These are phyloP conservation scores for Heterodera filipjevi DNA, from an alignment of 2,888 invertebrate genomes.

Conservation along the genomic window DNA sequence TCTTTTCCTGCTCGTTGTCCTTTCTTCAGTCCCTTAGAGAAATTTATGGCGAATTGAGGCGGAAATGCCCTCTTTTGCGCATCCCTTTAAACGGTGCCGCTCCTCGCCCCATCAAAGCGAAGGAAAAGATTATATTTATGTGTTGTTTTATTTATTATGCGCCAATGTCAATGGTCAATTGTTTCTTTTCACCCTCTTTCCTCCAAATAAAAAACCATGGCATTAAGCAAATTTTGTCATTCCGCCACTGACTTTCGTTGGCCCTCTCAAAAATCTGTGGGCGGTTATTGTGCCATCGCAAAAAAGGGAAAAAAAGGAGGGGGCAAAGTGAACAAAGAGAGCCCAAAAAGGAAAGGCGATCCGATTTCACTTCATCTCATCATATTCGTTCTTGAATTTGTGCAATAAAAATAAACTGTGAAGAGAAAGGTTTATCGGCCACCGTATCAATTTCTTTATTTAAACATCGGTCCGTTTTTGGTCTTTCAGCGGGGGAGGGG, in stretches of 20 bases:
- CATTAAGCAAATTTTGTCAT: too few species aligned
- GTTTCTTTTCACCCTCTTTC: not conserved
- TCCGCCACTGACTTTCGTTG: too few species aligned
- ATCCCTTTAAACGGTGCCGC: not conserved
- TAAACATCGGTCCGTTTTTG: not conserved
- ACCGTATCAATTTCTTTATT: not conserved
- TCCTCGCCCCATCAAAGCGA: not conserved
- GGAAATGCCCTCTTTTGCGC: not conserved
- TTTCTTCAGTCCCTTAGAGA: not conserved
- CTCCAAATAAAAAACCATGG: not conserved
- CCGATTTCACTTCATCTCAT: slow-evolving; percentile 10
- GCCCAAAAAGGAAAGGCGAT: not conserved
- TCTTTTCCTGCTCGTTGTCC: not conserved
- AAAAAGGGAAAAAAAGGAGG: not conserved
- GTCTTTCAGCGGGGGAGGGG: not conserved
- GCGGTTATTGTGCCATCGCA: not conserved
- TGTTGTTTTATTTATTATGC: slow-evolving; percentile 17
- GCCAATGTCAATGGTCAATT: slow-evolving; percentile 10
- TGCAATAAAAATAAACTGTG: slow-evolving; percentile 7
- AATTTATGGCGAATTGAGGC: not conserved
- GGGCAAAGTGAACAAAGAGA: not conserved
- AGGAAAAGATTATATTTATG: not conserved
- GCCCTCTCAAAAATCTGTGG: not conserved
- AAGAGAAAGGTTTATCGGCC: not conserved
- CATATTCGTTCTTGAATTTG: not conserved